These are phyloP conservation scores for Drosophila bipectinata DNA, from an alignment of 1,140 invertebrate species.

Conservation along the genomic window DNA sequence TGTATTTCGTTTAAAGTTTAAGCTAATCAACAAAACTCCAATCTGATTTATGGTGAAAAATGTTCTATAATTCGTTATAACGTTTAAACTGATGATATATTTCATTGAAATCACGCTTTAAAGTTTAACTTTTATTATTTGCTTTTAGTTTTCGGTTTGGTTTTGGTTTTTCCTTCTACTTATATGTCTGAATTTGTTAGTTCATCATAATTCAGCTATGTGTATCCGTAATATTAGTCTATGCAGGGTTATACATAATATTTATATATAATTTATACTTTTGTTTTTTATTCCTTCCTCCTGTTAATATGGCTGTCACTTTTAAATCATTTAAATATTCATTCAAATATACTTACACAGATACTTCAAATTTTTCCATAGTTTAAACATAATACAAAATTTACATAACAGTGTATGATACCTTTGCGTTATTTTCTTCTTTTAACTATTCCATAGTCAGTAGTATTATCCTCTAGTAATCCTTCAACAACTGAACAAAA, in stretches of 20 bases:
- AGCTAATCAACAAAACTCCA: conserved; percentile 4
- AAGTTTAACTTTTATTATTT: conserved; percentile 83
- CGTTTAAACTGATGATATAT: conserved; percentile 80
- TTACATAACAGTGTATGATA: conserved; percentile 75
- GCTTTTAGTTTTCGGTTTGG: conserved; percentile 65
- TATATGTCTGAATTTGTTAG: conserved; percentile 45
- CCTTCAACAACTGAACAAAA: conserved; percentile 56
- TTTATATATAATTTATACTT: conserved; percentile 71
- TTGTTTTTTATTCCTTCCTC: conserved; percentile 34
- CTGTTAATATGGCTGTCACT: conserved; percentile 56
- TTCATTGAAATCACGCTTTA: conserved; percentile 80
- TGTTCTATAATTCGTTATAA: conserved; percentile 60
- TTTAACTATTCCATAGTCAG: conserved; percentile 39
- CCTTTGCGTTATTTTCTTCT: conserved; percentile 29
- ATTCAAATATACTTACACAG: conserved; percentile 70
- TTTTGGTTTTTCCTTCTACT: conserved; percentile 52
- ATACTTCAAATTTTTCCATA: conserved; percentile 66
- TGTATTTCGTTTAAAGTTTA: not conserved
- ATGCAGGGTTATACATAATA: conserved; percentile 73
- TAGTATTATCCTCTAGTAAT: conserved; percentile 65
- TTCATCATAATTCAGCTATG: conserved; percentile 51
- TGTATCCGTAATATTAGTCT: conserved; percentile 76
- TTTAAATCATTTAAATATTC: conserved; percentile 43
- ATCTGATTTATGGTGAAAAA: conserved; percentile 48
- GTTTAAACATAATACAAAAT: conserved; percentile 78